These are phyloP conservation scores for Artibeus lituratus DNA, from an alignment of 2,797 vertebrate genomes.

Conservation along the genomic window DNA sequence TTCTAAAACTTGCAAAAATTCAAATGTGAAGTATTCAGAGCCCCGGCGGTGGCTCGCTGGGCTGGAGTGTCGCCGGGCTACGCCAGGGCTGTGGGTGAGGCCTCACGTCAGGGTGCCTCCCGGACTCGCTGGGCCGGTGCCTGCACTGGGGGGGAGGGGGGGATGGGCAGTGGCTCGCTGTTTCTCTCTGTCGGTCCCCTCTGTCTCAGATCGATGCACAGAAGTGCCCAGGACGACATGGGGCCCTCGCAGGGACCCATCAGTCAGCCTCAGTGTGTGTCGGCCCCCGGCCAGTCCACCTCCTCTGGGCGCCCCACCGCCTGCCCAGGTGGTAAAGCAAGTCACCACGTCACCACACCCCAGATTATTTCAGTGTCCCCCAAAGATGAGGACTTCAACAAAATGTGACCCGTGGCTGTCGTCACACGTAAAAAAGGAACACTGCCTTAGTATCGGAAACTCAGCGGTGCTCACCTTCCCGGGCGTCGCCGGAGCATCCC, in stretches of 20 bases:
- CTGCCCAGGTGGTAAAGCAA: neutral
- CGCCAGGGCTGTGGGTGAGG: no score
- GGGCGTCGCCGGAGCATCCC: fast-evolving
- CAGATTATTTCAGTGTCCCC: neutral
- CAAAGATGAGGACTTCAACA: neutral
- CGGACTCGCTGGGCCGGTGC: fast-evolving
- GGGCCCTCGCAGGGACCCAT: fast-evolving
- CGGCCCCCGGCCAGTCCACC: fast-evolving
- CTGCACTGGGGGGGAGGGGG: no score
- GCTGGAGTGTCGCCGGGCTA: no score
- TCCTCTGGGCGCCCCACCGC: neutral
- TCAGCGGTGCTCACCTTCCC: neutral
- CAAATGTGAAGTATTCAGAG: fast-evolving
- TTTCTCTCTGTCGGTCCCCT: no score
- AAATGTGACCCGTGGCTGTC: neutral
- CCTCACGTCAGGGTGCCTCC: no score
- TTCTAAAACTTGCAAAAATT: neutral
- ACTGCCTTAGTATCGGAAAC: neutral
- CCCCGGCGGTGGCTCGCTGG: no score
- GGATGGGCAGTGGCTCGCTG: no score
- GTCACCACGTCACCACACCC: neutral
- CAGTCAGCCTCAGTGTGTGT: fast-evolving
- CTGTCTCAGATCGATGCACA: no score
- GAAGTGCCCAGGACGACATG: fast-evolving
- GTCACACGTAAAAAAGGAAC: neutral